Evolutionary conservation across 1,140 invertebrate species (phyloP).

Genomic region (Conus ventricosus): DNA sequence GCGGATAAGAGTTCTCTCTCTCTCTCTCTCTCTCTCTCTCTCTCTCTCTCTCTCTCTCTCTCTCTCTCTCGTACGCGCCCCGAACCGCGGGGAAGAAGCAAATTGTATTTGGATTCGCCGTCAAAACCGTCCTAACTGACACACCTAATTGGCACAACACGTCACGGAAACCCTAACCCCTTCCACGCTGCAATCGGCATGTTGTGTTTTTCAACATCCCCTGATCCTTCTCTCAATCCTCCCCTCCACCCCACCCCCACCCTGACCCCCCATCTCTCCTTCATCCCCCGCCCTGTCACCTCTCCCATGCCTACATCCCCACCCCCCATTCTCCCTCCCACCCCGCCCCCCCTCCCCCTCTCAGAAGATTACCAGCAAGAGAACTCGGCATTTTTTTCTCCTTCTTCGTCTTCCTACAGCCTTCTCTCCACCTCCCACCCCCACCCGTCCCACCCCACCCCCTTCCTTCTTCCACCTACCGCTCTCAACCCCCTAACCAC

Average conservation of each 20-base stretch:
- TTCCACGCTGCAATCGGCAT: background rate
- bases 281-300: background rate
- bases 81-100: background rate
- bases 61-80: background rate
- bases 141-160: conserved; percentile 20
- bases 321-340: background rate
- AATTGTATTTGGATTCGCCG: conserved; percentile 10
- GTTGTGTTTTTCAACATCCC: conserved; percentile 10
- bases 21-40: background rate
- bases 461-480: too few relatives aligned
- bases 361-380: background rate
- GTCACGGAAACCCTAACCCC: background rate
- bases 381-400: too few relatives aligned
- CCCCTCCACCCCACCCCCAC: background rate
- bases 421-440: too few relatives aligned
- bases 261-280: background rate
- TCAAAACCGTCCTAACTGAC: conserved; percentile 4
- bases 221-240: background rate
- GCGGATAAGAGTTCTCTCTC: background rate
- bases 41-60: background rate
- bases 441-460: too few relatives aligned
- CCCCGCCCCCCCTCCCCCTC: background rate
- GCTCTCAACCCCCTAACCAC: too few relatives aligned
- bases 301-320: too few relatives aligned
- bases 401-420: too few relatives aligned